Evolutionary conservation across 2,888 invertebrate species (phyloP).

Genomic region (Monoplex corrugatus): DNA sequence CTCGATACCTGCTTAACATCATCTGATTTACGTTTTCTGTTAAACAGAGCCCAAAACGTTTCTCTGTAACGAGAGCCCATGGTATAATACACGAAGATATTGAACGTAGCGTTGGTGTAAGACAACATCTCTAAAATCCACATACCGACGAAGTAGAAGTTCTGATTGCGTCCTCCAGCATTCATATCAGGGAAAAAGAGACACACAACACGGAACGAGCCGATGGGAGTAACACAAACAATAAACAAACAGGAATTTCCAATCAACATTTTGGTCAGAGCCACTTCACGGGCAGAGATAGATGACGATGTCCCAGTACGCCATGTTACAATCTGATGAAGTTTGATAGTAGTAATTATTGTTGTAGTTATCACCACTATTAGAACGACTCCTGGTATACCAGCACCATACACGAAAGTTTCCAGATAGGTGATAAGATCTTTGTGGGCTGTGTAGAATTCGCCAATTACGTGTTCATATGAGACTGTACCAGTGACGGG

Average conservation of each 20-base stretch:
- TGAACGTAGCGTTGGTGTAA: neutral
- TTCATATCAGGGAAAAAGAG: neutral
- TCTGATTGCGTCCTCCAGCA: neutral
- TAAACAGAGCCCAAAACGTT: neutral
- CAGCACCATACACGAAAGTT: neutral
- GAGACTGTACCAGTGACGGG: neutral
- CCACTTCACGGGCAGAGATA: neutral
- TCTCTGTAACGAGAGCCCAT: neutral
- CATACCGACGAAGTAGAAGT: neutral
- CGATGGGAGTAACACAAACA: neutral
- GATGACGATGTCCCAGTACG: neutral
- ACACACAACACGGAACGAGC: neutral
- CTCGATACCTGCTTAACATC: too few relatives aligned
- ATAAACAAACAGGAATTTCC: neutral
- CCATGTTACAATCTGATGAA: neutral
- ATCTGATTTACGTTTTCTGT: too few relatives aligned
- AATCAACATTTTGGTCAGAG: slow-evolving; percentile 17
- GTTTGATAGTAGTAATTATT: neutral
- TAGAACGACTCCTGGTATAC: neutral
- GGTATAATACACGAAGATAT: neutral
- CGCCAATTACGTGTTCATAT: neutral
- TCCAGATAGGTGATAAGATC: slow-evolving; percentile 16
- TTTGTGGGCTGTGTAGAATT: neutral
- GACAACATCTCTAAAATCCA: neutral
- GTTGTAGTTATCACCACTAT: neutral